Evolutionary conservation across 2,888 invertebrate genomes (phyloP), one percentile per base, ranked within the genome.

Genomic region (Ametastegia equiseti): DNA sequence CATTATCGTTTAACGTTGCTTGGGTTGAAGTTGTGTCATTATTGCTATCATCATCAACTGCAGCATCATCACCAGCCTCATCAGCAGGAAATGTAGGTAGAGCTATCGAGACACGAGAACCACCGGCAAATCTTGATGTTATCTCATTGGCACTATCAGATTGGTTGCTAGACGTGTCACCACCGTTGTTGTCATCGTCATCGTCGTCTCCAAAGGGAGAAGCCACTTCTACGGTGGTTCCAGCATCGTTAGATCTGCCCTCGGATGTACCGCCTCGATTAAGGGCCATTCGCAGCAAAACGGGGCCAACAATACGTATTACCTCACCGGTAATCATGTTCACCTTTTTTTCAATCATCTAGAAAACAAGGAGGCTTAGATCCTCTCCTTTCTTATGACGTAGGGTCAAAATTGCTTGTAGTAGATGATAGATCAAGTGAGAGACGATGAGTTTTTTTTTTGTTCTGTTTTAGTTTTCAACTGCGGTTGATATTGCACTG

Each of bases 321-420:
- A 97, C 92, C 91, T 94, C 93, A 91, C 95, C 94, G 84, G 95
- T 95, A 90, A 96, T 94, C 92, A 94, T 94, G 93, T 96, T 96
- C 92, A 96, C 95, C 92, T 95, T 95, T 92, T 94, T 94, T 93
- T 96, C 96, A 93, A 96, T 93, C 90, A 96, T 95, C 96, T 94
- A 93, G 87, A 92, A 91, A 91, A 90, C 85, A 87, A 87, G 81
- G 84, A 83, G 83, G 82, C 84, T 85, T 86, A 81, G 83, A 42
- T 78, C 78, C 60, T 78, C 42, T 27, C n/a, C 11, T 42, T 15
- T 19, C 50, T 33, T 36, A 47, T 15, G 13, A 27, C 5, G 3
- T 2, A 33, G 63, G 36, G 63, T 45, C 23, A 27, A 47, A 9
- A 47, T 36, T 67, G 19, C 39, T 42, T 67, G 67, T 67, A n/a